These are phyloP conservation scores for Macrochelys suwanniensis DNA, from an alignment of 2,797 vertebrate genomes.

Conservation along the genomic window DNA sequence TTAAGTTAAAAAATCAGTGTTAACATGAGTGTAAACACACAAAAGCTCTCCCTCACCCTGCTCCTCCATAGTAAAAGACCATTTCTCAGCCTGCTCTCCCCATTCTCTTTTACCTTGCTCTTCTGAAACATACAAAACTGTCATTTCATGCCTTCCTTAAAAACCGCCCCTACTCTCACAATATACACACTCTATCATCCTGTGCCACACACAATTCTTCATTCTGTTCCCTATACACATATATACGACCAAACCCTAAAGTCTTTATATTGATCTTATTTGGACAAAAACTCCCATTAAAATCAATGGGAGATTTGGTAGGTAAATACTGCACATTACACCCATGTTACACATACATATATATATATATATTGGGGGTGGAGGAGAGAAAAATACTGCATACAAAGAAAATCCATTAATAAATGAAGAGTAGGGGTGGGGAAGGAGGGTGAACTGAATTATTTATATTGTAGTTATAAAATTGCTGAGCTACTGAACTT, in stretches of 20 bases:
- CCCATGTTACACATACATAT: conserved; percentile 39
- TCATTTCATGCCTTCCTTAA: background rate
- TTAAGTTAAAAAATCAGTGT: conserved; percentile 6
- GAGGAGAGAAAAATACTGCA: conserved; percentile 51
- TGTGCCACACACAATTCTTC: background rate
- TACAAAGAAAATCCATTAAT: conserved; percentile 60
- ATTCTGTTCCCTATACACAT: background rate
- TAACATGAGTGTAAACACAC: background rate
- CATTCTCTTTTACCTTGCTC: background rate
- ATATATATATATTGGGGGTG: conserved; percentile 14
- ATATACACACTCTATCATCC: background rate
- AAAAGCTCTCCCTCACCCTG: background rate
- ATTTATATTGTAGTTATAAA: conserved; percentile 59
- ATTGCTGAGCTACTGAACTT: conserved; percentile 55
- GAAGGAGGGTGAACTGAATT: conserved; percentile 56
- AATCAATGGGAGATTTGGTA: conserved; percentile 53
- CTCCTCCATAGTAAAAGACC: background rate
- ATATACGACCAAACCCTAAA: conserved; percentile 40
- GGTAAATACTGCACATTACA: conserved; percentile 6
- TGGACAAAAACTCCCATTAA: conserved; percentile 30
- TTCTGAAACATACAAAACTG: background rate
- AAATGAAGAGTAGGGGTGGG: conserved; percentile 41
- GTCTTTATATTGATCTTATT: background rate
- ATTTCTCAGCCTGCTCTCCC: background rate
- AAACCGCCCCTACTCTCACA: rapidly evolving